These are phyloP conservation scores for Hipparchia semele DNA, from an alignment of 2,888 invertebrate species.

Conservation along the genomic window DNA sequence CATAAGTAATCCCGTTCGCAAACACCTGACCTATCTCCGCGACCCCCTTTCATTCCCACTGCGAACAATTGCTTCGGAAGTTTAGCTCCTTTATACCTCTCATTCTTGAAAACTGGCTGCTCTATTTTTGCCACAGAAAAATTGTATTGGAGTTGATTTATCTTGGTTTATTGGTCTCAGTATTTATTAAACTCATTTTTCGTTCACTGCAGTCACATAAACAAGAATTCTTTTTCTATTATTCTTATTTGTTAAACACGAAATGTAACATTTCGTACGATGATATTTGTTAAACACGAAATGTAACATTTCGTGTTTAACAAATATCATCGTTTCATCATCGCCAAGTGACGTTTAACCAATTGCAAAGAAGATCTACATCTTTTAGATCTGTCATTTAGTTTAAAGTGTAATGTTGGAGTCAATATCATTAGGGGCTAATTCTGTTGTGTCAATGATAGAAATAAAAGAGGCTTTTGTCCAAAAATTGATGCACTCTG, in stretches of 20 bases:
- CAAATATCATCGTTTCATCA: no score
- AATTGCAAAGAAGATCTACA: no score
- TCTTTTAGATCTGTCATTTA: no score
- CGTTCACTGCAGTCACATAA: not conserved
- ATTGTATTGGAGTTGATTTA: conserved; percentile 8
- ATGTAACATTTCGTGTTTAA: no score
- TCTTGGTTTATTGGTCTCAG: not conserved
- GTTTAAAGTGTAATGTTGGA: no score
- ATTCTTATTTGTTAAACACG: not conserved
- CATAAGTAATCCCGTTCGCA: conserved; percentile 38
- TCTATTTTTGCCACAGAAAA: conserved; percentile 24
- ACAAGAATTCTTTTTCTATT: not conserved
- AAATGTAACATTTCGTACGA: no score
- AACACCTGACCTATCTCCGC: conserved; percentile 35
- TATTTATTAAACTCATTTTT: not conserved
- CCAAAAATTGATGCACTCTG: no score
- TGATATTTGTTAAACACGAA: not conserved
- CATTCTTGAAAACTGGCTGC: conserved; percentile 29
- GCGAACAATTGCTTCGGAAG: conserved; percentile 34
- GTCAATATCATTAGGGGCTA: no score
- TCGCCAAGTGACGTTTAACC: no score
- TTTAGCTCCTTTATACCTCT: conserved; percentile 29
- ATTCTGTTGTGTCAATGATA: no score
- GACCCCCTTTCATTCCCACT: conserved; percentile 30
- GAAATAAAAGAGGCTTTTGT: no score